Evolutionary conservation across 2,888 invertebrate genomes (phyloP), one percentile per base, ranked within the genome.

Genomic region (Calliphora vomitoria): DNA sequence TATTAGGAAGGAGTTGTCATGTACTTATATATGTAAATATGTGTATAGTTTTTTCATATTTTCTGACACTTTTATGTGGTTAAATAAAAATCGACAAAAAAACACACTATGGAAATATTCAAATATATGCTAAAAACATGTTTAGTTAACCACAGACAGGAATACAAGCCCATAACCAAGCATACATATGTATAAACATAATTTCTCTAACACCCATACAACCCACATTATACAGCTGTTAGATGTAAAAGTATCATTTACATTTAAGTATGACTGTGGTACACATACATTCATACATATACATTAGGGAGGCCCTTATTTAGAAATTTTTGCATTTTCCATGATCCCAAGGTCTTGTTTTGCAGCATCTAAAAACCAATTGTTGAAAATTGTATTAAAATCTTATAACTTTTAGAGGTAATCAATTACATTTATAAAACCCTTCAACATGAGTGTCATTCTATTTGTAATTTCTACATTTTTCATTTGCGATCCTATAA

Each of bases 71-170:
- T 47, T 47, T 74, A 15, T 69, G 64, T 58, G 74, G 64, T 55
- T 41, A 41, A 15, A 38, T 6, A 18, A 31, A 18, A 50, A 50
- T 50, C 20, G 8, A 15, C 1, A 6, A 11, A 8, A 25, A 18
- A 58, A 11, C 58, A 60, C 41, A 60, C 4, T 47, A 4, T 20
- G 38, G n/a, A 47, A 58, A 83, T 64, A 58, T 78, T 72, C 20
- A 72, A 72, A 78, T 58, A 18, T 66, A 58, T 83, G 41, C 55
- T 55, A 13, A 66, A 47, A 71, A 55, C 15, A 78, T 72, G 71
- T 55, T 78, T 20, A 83, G 44, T 78, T 64, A 53, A 58, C 71
- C 47, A 66, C 58, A 66, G 11, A 55, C n/a, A 58, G 15, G 35
- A 66, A 10, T 20, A 58, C 25, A 25, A 25, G 25, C 25, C 25